phyloP scores from a whole-genome alignment of 2,113 vertebrate genomes.

The Lathamus discolor region DNA sequence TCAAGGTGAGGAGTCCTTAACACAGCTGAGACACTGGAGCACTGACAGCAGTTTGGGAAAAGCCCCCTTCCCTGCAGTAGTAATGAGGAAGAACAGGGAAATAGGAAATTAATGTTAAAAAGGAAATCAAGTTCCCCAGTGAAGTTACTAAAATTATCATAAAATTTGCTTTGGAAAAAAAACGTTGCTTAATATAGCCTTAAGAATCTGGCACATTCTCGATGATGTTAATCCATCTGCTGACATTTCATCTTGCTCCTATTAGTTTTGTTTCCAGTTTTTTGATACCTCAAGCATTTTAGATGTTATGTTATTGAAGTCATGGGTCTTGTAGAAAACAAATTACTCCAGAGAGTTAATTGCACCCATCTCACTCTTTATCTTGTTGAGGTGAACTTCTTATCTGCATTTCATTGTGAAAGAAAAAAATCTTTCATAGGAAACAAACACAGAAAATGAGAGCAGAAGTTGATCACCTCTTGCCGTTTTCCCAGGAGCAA shows the following conservation, averaged over 20 bases:
- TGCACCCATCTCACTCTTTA: conserved; percentile 53
- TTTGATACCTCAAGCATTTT: conserved; percentile 68
- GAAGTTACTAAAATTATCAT: conserved; percentile 49
- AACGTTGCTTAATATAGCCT: conserved; percentile 57
- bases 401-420: conserved; percentile 63
- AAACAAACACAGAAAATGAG: conserved; percentile 5
- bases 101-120: background rate
- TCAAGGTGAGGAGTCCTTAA: background rate
- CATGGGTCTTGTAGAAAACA: conserved; percentile 61
- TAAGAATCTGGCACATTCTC: conserved; percentile 47
- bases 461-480: conserved; percentile 8
- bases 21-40: background rate
- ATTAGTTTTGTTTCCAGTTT: conserved; percentile 61
- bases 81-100: background rate
- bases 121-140: background rate
- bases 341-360: conserved; percentile 65
- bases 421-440: conserved; percentile 17
- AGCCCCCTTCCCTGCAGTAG: background rate
- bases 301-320: conserved; percentile 64
- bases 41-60: background rate
- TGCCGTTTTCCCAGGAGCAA: conserved; percentile 36
- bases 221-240: conserved; percentile 58
- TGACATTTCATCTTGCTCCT: conserved; percentile 60
- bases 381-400: conserved; percentile 61
- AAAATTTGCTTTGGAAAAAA: conserved; percentile 39